Base-by-base conservation (phyloP, 2,113 vertebrate species). In the Sturnus vulgaris region DNA sequence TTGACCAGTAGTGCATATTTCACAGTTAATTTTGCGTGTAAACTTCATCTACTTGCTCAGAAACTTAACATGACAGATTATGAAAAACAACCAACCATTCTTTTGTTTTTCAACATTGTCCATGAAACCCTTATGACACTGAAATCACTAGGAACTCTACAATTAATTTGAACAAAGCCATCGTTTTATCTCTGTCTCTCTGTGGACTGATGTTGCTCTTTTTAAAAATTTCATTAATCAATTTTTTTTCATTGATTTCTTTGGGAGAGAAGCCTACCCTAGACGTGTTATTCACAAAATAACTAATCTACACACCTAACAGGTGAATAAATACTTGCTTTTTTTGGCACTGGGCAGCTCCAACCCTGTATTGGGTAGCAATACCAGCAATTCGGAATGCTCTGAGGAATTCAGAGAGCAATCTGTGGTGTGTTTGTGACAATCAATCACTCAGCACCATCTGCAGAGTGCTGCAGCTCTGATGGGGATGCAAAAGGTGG, bases 291-390 rank as follows among this genome's bases (percentile, higher is more conserved):
- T 63, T 75, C 49, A 40, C 2, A 4, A 78, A 15, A 3, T 46
- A 70, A 44, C 10, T 59, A n/a, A 66, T 27, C 35, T 61, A 18
- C 18, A 30, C 7, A 42, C 33, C 52, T 73, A 91, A 31, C 6
- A 79, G 52, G 22, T 50, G 77, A 95, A 71, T 44, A 75, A 94
- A 82, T 40, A 24, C 44, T 81, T 55, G 25, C 28, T 66, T 11
- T 65, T 83, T 83, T 77, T 70, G 69, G 33, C 53, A 56, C 17
- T 15, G 33, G 12, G 11, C 21, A 83, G 15, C 33, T 92, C 64
- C 11, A 22, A 3, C 17, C 66, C 44, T 59, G 9, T 21, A 23
- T 69, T 79, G 0, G 0, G 10, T 35, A 61, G 23, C 42, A 31
- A 44, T 25, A 15, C 2, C 15, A 59, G 9, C 53, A 83, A 31